Evolutionary conservation across 1,140 invertebrate species (phyloP), one percentile per base, ranked within the genome.

Genomic region (Anastrepha ludens): DNA sequence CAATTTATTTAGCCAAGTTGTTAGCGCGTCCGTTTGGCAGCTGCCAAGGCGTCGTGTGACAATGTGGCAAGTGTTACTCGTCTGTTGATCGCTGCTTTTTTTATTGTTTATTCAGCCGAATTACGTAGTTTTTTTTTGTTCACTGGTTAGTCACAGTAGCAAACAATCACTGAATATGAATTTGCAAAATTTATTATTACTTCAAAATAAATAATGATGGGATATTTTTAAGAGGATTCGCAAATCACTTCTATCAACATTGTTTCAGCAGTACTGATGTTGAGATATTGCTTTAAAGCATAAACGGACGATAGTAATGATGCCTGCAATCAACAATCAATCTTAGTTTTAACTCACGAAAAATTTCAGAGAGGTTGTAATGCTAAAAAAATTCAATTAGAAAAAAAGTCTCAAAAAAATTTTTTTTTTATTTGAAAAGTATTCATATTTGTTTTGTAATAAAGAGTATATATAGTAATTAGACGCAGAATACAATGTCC

Each of bases 1-100:
- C 17, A 81, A 81, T 81, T 20, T 81, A 81, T 81, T 58, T 50
- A 81, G 11, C 47, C n/a, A 81, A 81, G 47, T 55, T 55, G n/a
- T 55, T 6, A 55, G 74, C 47, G 50, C 47, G 20, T 17, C 44
- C 44, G 4, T 70, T 39, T 44, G 5, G 39, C 67, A 74, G 44
- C 15, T 47, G 15, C 44, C 9, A 50, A n/a, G 41, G 44, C 44
- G 70, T 74, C 47, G 7, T 81, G 74, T 55, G 74, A 55, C 74
- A 81, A 81, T 20, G n/a, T 81, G 47, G 0, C n/a, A 55, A 81
- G 74, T 55, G 47, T 29, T 11, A 41, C 47, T 17, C 1, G 2
- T 55, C 41, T 13, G 70, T 74, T 74, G 5, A 2, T 11, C 17
- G 47, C 3, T 78, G 47, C 8, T 81, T 81, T 20, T 81, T 55